phyloP scores from a whole-genome alignment of 2,888 invertebrate genomes.

The Synergus japonicus region DNA sequence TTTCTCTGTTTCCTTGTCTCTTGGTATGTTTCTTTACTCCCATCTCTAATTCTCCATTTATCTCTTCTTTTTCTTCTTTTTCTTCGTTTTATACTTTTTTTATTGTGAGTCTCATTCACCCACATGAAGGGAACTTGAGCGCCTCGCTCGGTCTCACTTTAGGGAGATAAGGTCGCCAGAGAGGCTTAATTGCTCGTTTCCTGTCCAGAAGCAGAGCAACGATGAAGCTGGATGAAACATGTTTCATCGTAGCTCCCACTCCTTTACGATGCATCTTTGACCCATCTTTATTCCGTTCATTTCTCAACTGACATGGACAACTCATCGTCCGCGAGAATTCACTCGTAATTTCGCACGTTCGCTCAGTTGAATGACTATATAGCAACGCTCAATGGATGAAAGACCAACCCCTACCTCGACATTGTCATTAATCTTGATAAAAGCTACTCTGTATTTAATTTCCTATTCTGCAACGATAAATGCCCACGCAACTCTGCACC shows the following conservation, averaged over 20 bases:
- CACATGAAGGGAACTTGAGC: conserved; percentile 49
- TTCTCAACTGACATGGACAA: conserved; percentile 38
- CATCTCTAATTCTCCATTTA: background rate
- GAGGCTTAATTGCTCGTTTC: conserved; percentile 75
- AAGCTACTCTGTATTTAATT: conserved; percentile 39
- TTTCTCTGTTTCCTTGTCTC: background rate
- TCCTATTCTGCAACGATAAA: conserved; percentile 37
- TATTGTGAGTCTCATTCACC: conserved; percentile 28
- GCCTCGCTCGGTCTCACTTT: conserved; percentile 51
- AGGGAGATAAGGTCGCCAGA: conserved; percentile 69
- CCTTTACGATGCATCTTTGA: conserved; percentile 61
- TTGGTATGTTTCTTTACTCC: background rate
- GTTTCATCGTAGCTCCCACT: conserved; percentile 20
- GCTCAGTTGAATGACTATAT: conserved; percentile 4
- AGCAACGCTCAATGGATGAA: conserved; percentile 21
- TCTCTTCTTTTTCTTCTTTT: background rate
- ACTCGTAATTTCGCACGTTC: conserved; percentile 40
- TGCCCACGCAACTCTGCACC: conserved; percentile 38
- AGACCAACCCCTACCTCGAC: conserved; percentile 4
- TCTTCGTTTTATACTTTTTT: background rate
- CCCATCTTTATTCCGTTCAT: conserved; percentile 56
- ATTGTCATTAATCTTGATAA: conserved; percentile 40
- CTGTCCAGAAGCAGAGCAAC: conserved; percentile 62
- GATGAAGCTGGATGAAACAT: conserved; percentile 21
- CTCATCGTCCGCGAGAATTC: conserved; percentile 45